Percentiles rank a stretch among this genome's conserved stretches.
Evolutionary conservation across 2,797 vertebrate species (phyloP).

Genomic region (Geotrypetes seraphini): DNA sequence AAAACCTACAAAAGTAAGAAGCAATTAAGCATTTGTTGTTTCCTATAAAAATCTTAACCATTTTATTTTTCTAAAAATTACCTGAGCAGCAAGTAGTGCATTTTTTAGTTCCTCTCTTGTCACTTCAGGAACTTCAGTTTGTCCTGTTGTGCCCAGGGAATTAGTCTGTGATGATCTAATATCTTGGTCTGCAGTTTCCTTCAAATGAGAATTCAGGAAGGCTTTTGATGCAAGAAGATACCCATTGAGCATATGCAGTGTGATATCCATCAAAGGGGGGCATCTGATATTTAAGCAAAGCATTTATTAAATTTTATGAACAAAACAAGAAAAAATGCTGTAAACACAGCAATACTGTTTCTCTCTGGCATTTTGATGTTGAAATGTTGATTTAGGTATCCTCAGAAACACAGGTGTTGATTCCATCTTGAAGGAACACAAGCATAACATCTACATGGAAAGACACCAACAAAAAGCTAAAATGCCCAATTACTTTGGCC

Average conservation of each 20-base stretch:
- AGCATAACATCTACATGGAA: too few relatives aligned
- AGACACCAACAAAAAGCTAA: too few relatives aligned
- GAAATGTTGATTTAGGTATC: too few relatives aligned
- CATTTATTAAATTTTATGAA: neutral
- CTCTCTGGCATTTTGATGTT: too few relatives aligned
- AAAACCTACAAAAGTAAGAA: too few relatives aligned
- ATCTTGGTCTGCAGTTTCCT: conserved; percentile 91
- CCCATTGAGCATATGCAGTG: conserved; percentile 91
- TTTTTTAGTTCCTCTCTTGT: conserved; percentile 95
- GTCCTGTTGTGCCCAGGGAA: conserved; percentile 62
- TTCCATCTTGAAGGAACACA: too few relatives aligned
- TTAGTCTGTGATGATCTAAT: conserved; percentile 72
- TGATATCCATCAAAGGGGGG: conserved; percentile 90
- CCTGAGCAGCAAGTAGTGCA: conserved; percentile 89
- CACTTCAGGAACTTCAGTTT: conserved; percentile 83
- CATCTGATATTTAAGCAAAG: conserved; percentile 58
- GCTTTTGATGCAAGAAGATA: conserved; percentile 94
- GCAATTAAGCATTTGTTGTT: too few relatives aligned
- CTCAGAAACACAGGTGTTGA: too few relatives aligned
- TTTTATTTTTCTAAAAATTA: too few relatives aligned
- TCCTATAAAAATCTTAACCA: too few relatives aligned
- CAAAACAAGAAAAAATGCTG: neutral
- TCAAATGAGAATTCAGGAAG: conserved; percentile 85
- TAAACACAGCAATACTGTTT: too few relatives aligned
- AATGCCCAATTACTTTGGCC: too few relatives aligned